Evolutionary conservation across 2,888 invertebrate genomes (phyloP), one percentile per base, ranked within the genome.

Genomic region (Pandemis heparana): DNA sequence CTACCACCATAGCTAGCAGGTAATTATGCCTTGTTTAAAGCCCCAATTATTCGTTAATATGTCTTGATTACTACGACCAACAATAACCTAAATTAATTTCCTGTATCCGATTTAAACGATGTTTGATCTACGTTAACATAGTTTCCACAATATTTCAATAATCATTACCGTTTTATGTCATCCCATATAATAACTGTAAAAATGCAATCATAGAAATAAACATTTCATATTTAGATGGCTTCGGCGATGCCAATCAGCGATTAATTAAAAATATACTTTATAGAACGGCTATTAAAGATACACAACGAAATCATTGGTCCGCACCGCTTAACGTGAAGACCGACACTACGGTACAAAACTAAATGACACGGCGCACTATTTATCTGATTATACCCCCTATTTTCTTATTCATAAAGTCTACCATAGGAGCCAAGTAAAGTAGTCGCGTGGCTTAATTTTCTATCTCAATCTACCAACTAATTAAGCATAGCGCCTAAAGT

Each of bases 401-500:
- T 4, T 0, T 2, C 1, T 8, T 38, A 0, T 1, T 1, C 8
- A 67, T 70, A 71, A 48, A n/a, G 48, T n/a, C 0, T 5, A 65
- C 16, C 63, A 18, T 6, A 23, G 32, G 14, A 70, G 5, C 14
- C 0, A 62, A 3, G 8, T 14, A 10, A 39, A 18, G 12, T 43
- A 10, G 66, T 70, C 51, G 39, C 66, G 53, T 61, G 39, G 7
- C 46, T n/a, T 60, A 23, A 59, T 46, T 67, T 66, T 63, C 18
- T 77, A 79, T 82, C 82, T 83, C 80, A 83, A 85, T 82, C 80
- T 81, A 75, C 79, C 75, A 79, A 79, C 84, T 89, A 91, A 91
- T 91, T 89, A 90, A 87, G 82, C 88, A 81, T 85, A 82, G 84
- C 85, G 82, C 78, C 82, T 83, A 82, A 79, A 87, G 83, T 83